phyloP scores from a whole-genome alignment of 2,797 vertebrate species.

The Enteromius anoplus region DNA sequence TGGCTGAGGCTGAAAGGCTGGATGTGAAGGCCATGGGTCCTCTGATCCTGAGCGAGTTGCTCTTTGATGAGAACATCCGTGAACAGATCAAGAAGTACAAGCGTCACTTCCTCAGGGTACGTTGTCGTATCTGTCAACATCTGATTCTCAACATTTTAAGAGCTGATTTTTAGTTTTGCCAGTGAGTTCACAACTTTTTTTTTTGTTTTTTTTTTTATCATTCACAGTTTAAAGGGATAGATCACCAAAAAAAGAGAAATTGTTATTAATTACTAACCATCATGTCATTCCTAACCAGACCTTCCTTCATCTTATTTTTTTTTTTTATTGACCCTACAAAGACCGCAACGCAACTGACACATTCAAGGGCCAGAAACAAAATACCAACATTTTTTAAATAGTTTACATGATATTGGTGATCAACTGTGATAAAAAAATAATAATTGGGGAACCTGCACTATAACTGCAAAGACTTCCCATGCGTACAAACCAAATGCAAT shows the following conservation, averaged over 20 bases:
- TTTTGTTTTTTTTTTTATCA: too few relatives aligned
- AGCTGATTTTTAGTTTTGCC: too few relatives aligned
- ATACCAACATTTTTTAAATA: neutral
- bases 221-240: too few relatives aligned
- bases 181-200: too few relatives aligned
- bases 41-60: constrained; percentile 93
- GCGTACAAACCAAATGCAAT: neutral
- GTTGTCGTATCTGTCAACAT: constrained; percentile 43
- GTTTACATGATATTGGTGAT: neutral
- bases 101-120: constrained; percentile 92
- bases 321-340: neutral
- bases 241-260: too few relatives aligned
- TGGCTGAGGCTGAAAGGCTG: constrained; percentile 95
- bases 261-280: neutral
- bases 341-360: neutral
- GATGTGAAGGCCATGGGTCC: constrained; percentile 96
- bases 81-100: constrained; percentile 97
- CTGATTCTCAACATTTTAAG: neutral
- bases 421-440: neutral
- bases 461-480: neutral
- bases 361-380: neutral
- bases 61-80: constrained; percentile 93
- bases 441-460: neutral
- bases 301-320: neutral
- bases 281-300: neutral